These are phyloP conservation scores for Pangasianodon hypophthalmus DNA, from an alignment of 2,113 vertebrate species.

Conservation along the genomic window DNA sequence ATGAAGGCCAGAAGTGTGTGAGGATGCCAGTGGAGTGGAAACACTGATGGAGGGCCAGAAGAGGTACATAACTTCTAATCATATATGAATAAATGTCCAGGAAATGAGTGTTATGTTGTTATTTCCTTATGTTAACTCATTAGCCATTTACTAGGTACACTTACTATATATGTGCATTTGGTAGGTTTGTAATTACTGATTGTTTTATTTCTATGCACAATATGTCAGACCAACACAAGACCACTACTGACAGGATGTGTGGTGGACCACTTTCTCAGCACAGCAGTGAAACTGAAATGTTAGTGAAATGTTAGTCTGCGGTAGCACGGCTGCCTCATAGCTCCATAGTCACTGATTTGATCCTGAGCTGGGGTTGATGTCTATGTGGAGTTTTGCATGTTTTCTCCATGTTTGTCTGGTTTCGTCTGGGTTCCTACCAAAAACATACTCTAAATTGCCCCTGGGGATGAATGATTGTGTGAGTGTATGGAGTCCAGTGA, in stretches of 20 bases:
- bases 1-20: neutral
- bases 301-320: neutral
- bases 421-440: neutral
- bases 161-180: neutral
- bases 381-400: neutral
- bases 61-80: slow-evolving; percentile 52
- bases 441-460: neutral
- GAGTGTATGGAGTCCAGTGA: neutral
- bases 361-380: neutral
- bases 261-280: neutral
- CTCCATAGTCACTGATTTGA: neutral
- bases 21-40: slow-evolving; percentile 1
- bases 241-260: neutral
- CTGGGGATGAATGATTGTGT: neutral
- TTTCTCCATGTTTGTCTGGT: neutral
- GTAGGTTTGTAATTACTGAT: neutral
- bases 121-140: neutral
- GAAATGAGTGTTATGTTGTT: neutral
- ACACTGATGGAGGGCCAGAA: slow-evolving; percentile 65
- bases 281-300: neutral
- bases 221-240: neutral
- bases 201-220: neutral
- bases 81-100: neutral
- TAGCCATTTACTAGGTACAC: too few relatives aligned
- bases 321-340: neutral